A percentile compares a stretch with the other conserved stretches of the same genome.
Conservation (phyloP, 2,113 vertebrate genomes). For the Heliornis fulica region DNA sequence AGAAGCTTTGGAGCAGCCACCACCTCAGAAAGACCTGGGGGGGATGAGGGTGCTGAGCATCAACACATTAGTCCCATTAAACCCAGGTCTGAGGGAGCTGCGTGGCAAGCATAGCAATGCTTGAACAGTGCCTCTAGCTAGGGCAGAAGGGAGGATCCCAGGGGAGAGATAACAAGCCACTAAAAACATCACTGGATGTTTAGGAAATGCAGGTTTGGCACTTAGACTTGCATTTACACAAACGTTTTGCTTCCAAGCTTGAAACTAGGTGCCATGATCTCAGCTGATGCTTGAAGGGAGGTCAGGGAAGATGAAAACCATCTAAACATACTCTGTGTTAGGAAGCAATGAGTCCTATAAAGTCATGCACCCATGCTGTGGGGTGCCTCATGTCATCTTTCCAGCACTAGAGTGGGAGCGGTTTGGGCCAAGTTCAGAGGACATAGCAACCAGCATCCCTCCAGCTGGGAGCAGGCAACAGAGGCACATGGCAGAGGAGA, state of each 20-base stretch:
- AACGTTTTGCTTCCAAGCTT: background rate
- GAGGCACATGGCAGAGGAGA: background rate
- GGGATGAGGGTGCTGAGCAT: background rate
- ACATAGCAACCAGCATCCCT: background rate
- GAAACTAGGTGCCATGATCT: background rate
- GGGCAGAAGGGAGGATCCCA: background rate
- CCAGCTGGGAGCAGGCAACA: background rate
- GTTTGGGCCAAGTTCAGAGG: background rate
- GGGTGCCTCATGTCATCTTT: background rate
- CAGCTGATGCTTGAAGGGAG: background rate
- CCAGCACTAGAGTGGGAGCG: background rate
- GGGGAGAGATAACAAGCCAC: background rate
- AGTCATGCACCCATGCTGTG: background rate
- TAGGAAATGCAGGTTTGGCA: background rate
- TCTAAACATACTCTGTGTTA: background rate
- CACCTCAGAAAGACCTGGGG: background rate
- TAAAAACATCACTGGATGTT: background rate
- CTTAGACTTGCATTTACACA: background rate
- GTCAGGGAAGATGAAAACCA: background rate
- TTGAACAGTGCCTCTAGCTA: background rate
- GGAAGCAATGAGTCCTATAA: background rate
- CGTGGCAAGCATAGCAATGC: background rate
- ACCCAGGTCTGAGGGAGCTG: background rate
- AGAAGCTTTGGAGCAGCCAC: background rate
- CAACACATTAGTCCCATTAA: background rate